These are phyloP conservation scores for Sphinx pinastri DNA, from an alignment of 2,888 invertebrate species.

Conservation along the genomic window DNA sequence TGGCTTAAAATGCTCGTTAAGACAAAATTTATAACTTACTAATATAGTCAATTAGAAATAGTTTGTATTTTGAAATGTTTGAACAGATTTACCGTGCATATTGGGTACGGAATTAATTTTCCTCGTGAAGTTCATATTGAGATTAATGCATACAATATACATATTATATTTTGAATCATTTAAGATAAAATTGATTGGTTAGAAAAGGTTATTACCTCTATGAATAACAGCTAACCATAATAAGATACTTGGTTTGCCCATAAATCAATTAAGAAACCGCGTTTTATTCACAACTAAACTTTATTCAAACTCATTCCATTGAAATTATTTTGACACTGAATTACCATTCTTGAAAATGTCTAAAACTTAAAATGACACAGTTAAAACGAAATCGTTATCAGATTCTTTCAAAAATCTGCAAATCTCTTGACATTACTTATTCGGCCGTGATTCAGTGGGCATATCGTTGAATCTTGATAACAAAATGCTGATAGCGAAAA, in stretches of 20 bases:
- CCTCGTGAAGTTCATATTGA: background rate
- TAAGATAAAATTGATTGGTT: background rate
- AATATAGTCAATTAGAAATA: background rate
- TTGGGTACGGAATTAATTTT: background rate
- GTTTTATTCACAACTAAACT: too few relatives aligned
- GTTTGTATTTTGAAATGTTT: background rate
- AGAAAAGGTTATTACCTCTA: background rate
- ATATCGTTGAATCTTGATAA: constrained; percentile 23
- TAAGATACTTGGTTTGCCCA: too few relatives aligned
- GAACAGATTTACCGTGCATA: background rate
- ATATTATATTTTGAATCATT: background rate
- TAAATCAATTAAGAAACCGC: too few relatives aligned
- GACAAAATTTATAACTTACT: background rate
- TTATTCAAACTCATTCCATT: background rate
- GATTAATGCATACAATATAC: background rate
- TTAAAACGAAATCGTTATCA: background rate
- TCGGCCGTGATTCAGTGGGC: constrained; percentile 1
- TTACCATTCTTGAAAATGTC: background rate
- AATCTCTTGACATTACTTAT: background rate
- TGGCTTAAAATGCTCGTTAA: constrained; percentile 23
- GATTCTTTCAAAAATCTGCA: background rate
- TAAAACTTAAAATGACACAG: background rate
- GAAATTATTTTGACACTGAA: background rate
- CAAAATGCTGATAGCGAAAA: constrained; percentile 21
- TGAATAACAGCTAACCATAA: too few relatives aligned